phyloP scores from a whole-genome alignment of 2,113 vertebrate species.

The Forbesichthys papilliferus region DNA sequence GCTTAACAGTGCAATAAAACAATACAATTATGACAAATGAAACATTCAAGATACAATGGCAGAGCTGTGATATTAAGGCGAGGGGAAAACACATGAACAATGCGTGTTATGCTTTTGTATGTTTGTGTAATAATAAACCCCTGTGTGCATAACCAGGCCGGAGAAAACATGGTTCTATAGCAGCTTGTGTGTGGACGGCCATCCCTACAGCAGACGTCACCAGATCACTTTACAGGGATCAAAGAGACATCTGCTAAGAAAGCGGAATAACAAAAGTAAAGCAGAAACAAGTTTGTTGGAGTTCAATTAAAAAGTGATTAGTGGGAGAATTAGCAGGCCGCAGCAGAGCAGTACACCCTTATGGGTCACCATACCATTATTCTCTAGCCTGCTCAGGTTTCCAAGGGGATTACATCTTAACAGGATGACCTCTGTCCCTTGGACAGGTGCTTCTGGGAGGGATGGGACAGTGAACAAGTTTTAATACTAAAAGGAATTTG shows the following conservation, averaged over 20 bases:
- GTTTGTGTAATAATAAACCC: no score
- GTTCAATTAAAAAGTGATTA: conserved; percentile 78
- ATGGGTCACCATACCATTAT: conserved; percentile 51
- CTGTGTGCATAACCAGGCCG: no score
- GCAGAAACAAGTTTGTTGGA: conserved; percentile 76
- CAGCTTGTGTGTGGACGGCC: conserved; percentile 59
- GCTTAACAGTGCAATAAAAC: no score
- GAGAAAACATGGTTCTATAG: conserved; percentile 17
- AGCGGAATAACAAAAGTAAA: conserved; percentile 77
- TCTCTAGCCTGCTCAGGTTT: conserved; percentile 64
- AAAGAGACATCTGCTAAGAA: conserved; percentile 80
- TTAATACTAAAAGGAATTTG: conserved; percentile 63
- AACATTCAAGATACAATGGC: no score
- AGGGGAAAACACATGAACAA: no score
- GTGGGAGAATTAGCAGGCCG: conserved; percentile 68
- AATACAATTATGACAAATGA: no score
- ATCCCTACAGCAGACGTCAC: conserved; percentile 75
- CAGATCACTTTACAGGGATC: conserved; percentile 81
- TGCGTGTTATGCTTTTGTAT: no score
- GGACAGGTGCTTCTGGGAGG: conserved; percentile 67
- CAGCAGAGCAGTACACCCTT: conserved; percentile 25
- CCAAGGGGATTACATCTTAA: conserved; percentile 67
- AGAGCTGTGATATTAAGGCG: no score
- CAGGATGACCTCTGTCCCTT: conserved; percentile 67
- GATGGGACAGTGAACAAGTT: conserved; percentile 54